Evolutionary conservation across 2,113 vertebrate species (phyloP).

Genomic region (Siniperca knerii): DNA sequence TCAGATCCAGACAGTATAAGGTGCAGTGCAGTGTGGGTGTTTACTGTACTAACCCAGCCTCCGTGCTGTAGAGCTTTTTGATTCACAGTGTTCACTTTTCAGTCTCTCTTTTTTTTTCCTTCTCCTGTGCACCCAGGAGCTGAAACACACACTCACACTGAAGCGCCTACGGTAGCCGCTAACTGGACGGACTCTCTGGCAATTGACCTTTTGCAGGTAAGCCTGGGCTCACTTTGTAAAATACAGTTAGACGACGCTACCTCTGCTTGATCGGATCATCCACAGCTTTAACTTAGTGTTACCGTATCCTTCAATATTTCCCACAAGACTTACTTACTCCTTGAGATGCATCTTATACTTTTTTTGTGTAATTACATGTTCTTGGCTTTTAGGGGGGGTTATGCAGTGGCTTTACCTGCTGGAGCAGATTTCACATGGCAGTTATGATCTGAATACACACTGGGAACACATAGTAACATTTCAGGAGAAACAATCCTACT

Average conservation of each 20-base stretch:
- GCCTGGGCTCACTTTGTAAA: constrained; percentile 4
- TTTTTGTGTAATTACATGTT: background rate
- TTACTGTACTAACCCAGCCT: constrained; percentile 47
- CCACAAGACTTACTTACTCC: background rate
- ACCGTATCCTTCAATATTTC: background rate
- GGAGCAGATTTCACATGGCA: background rate
- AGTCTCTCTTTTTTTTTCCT: background rate
- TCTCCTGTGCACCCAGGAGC: constrained; percentile 73
- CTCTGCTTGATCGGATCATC: background rate
- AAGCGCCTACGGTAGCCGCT: constrained; percentile 84
- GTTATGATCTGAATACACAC: background rate
- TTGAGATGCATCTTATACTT: background rate
- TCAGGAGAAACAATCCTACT: background rate
- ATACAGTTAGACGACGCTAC: background rate
- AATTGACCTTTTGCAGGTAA: constrained; percentile 89
- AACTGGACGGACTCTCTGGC: constrained; percentile 90
- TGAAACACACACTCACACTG: constrained; percentile 83
- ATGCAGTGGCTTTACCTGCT: background rate
- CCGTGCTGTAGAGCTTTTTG: constrained; percentile 41
- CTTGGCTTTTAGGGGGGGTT: background rate
- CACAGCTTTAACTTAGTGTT: background rate
- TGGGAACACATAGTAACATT: background rate
- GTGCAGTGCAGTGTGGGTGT: constrained; percentile 72
- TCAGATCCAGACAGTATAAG: constrained; percentile 45
- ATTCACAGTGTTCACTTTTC: constrained; percentile 44